Base-by-base conservation (phyloP, 53 echinoderm and acorn worm species). In the Mesocentrotus franciscanus region DNA sequence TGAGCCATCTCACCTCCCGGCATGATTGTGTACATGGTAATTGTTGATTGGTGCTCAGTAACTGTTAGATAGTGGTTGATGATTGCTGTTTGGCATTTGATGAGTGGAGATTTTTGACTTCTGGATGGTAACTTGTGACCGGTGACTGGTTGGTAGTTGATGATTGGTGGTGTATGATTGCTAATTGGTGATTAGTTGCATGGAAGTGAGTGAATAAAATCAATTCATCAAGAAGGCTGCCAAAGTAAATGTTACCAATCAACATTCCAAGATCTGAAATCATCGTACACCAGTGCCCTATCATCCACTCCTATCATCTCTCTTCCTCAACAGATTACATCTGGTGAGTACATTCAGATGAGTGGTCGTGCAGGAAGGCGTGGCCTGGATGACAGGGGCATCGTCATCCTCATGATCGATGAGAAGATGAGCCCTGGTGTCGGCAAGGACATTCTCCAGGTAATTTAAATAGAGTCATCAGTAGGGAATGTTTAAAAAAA, bases 281-380 rank as follows among this genome's bases (percentile, higher is more conserved):
- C 49, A 49, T 49, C 6, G 39, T 39, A 39, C 3, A 39, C 39
- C 3, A 39, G 39, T 39, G 49, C 49, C 49, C 49, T 49, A 49
- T 5, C 49, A 4, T 14, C 64, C 4, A 64, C 20, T 72, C 55
- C 56, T 39, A 5, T 85, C 85, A 3, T 90, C 89, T 89, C 60
- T 60, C 71, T 74, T 13, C 1, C 14, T 74, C 1, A 32, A 26
- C 95, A 99, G 99, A 71, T 99, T 15, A 97, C 99, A 66, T 99
- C 99, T 4, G 99, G 99, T 5, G 99, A 99, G 95, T 99, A 99
- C 81, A 99, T 99, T 56, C 99, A 99, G 96, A 99, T 99, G 99
- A 99, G 99, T 96, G 99, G 99, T 57, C 95, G 99, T 74, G 99
- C 99, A 24, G 99, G 99, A 61, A 97, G 99, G 94, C 96, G 99